Conservation (phyloP, 2,888 invertebrate genomes). For the Didymodactylos carnosus region DNA sequence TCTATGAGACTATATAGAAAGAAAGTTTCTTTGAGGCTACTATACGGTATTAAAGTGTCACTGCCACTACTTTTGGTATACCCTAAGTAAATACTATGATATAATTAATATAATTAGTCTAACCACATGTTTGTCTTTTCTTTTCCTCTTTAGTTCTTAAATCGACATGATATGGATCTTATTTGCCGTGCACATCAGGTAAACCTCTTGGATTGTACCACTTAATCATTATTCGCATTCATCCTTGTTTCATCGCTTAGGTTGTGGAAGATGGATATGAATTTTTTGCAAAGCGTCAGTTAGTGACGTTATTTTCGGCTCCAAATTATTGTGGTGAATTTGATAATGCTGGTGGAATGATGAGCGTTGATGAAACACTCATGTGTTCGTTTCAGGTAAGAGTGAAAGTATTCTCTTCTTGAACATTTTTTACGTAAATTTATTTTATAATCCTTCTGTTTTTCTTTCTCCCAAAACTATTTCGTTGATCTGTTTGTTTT, state of each 20-base stretch:
- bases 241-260: slow-evolving; percentile 20
- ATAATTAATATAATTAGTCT: background rate
- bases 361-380: slow-evolving; percentile 92
- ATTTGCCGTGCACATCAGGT: slow-evolving; percentile 94
- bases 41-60: too few species aligned
- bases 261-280: slow-evolving; percentile 98
- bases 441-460: background rate
- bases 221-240: background rate
- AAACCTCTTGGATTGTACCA: slow-evolving; percentile 9
- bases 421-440: background rate
- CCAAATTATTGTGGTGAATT: slow-evolving; percentile 96
- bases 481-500: slow-evolving; percentile 17
- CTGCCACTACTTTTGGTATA: too few species aligned
- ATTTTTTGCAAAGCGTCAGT: slow-evolving; percentile 89
- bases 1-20: too few species aligned
- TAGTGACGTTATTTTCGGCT: slow-evolving; percentile 93
- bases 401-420: background rate
- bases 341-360: slow-evolving; percentile 97
- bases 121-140: slow-evolving; percentile 13
- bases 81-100: too few species aligned
- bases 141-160: slow-evolving; percentile 38
- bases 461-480: background rate
- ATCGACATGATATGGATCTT: slow-evolving; percentile 82
- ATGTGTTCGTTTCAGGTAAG: slow-evolving; percentile 96
- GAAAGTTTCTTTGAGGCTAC: too few species aligned